phyloP scores from a whole-genome alignment of 1,140 invertebrate genomes.

The Chelonus insularis region DNA sequence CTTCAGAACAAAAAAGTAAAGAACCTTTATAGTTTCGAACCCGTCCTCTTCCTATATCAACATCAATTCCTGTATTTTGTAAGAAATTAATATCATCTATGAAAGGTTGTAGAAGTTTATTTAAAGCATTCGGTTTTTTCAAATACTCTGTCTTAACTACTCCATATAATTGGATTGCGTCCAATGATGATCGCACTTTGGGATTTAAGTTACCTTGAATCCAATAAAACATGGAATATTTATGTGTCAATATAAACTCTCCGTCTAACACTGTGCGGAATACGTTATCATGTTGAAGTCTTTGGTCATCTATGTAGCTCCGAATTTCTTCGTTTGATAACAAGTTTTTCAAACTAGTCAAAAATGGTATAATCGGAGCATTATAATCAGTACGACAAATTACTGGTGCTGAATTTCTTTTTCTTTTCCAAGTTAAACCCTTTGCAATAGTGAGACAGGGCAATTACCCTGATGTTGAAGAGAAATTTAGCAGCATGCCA shows the following conservation, averaged over 20 bases:
- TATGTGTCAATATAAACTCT: not conserved
- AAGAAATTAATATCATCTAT: slow-evolving; percentile 16
- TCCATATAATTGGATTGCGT: slow-evolving; percentile 9
- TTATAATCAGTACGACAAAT: slow-evolving; percentile 16
- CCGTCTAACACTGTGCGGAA: too few relatives aligned
- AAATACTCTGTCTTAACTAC: slow-evolving; percentile 7
- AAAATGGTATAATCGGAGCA: too few relatives aligned
- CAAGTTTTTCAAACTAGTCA: too few relatives aligned
- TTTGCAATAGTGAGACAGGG: too few relatives aligned
- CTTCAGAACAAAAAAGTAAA: slow-evolving; percentile 28
- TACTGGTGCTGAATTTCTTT: slow-evolving; percentile 13
- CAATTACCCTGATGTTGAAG: too few relatives aligned
- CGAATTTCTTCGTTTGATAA: too few relatives aligned
- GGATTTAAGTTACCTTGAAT: slow-evolving; percentile 4
- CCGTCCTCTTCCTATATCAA: not conserved
- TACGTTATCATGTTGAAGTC: too few relatives aligned
- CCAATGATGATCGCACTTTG: not conserved
- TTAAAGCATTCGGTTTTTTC: slow-evolving; percentile 1
- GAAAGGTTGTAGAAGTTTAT: slow-evolving; percentile 3
- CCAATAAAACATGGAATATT: slow-evolving; percentile 14
- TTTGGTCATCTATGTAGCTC: too few relatives aligned
- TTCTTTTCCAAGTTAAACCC: too few relatives aligned
- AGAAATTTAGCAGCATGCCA: too few relatives aligned
- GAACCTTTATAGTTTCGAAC: slow-evolving; percentile 28
- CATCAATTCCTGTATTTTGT: slow-evolving; percentile 20